phyloP scores from a whole-genome alignment of 2,113 vertebrate genomes.

The Suncus etruscus region DNA sequence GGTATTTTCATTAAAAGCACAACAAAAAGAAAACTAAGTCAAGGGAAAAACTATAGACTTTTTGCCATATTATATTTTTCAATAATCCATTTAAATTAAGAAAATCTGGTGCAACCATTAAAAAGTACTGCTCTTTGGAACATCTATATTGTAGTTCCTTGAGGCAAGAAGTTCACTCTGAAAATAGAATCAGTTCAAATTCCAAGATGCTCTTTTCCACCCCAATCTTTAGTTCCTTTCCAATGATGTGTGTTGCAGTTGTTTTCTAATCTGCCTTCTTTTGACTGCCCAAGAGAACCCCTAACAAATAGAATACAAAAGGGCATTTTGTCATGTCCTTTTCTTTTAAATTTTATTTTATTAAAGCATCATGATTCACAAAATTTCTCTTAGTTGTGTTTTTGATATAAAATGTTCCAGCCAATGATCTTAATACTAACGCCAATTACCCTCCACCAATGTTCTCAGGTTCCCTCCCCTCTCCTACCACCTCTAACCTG shows the following conservation, averaged over 20 bases:
- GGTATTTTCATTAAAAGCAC: not conserved
- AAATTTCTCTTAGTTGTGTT: no score
- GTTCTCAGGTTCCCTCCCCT: no score
- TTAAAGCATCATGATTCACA: no score
- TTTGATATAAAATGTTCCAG: no score
- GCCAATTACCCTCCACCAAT: no score
- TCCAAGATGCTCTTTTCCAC: fast-evolving
- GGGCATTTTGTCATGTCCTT: no score
- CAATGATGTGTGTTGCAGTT: not conserved
- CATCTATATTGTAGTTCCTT: not conserved
- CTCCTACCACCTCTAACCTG: no score
- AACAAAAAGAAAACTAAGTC: not conserved
- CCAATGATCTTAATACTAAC: not conserved
- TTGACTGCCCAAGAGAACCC: not conserved
- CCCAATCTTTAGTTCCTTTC: not conserved
- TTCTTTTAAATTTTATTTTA: no score
- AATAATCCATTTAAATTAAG: slow-evolving; percentile 43
- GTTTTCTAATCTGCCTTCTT: not conserved
- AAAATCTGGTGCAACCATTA: slow-evolving; percentile 7
- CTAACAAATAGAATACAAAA: no score
- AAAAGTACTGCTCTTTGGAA: not conserved
- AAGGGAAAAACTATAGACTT: not conserved
- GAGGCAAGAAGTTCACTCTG: not conserved
- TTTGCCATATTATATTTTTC: not conserved
- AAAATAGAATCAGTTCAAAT: not conserved